A percentile compares a stretch with the other conserved stretches of the same genome.
Evolutionary conservation across 2,113 vertebrate genomes (phyloP).

Genomic region (Myotis brandtii): DNA sequence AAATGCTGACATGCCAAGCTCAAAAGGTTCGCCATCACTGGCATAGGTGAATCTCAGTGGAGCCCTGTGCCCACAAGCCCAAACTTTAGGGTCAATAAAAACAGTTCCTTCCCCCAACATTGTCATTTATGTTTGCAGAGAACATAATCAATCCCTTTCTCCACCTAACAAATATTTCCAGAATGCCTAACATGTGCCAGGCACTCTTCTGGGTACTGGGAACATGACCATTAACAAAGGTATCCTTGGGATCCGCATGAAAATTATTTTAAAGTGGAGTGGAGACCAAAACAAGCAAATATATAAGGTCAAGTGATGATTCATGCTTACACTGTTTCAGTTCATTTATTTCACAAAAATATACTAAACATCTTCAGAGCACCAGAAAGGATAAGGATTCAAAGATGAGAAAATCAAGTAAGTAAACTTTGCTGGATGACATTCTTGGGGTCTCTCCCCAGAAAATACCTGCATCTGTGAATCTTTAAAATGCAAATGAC

Average conservation of each 20-base stretch:
- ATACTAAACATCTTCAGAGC: background rate
- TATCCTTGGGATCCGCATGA: background rate
- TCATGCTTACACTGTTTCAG: background rate
- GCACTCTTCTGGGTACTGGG: background rate
- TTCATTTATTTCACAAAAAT: background rate
- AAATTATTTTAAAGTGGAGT: background rate
- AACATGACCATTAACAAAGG: background rate
- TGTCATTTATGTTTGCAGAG: background rate
- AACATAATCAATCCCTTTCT: background rate
- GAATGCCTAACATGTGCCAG: background rate
- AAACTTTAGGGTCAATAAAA: background rate
- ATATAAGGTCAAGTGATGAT: background rate
- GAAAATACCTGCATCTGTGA: conserved; percentile 1
- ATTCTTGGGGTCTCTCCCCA: background rate
- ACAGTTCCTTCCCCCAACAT: background rate
- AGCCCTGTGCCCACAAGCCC: background rate
- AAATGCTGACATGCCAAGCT: too few relatives aligned
- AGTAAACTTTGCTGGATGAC: background rate
- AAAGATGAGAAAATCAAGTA: background rate
- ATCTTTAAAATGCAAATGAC: background rate
- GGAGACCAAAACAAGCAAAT: background rate
- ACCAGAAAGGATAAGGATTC: background rate
- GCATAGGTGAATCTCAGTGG: background rate
- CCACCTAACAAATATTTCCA: background rate
- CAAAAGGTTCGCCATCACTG: too few relatives aligned